A percentile compares a stretch with the other conserved stretches of the same genome.
Evolutionary conservation across 2,888 invertebrate species (phyloP).

Genomic region (Spodoptera littoralis): DNA sequence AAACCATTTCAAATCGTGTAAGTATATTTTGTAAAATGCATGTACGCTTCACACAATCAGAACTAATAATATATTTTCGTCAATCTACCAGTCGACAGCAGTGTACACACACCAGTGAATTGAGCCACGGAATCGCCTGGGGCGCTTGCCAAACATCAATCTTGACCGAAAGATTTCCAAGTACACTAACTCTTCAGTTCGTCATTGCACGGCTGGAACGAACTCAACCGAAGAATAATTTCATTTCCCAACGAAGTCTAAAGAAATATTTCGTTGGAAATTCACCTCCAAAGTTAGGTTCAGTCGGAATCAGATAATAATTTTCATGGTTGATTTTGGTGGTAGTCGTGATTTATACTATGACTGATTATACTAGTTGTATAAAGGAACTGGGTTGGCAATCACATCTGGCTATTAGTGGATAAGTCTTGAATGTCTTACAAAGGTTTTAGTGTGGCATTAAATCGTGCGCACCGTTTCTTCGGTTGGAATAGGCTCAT

Average conservation of each 20-base stretch:
- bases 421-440: slow-evolving; percentile 43
- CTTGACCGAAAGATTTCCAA: slow-evolving; percentile 65
- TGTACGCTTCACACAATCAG: neutral
- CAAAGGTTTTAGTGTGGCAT: slow-evolving; percentile 36
- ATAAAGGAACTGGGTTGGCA: slow-evolving; percentile 26
- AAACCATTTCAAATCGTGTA: neutral
- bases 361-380: too few species aligned
- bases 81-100: slow-evolving; percentile 12
- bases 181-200: slow-evolving; percentile 64
- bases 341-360: slow-evolving; percentile 28
- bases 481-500: slow-evolving; percentile 37
- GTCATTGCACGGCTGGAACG: slow-evolving; percentile 54
- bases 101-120: slow-evolving; percentile 48
- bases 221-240: slow-evolving; percentile 66
- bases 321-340: slow-evolving; percentile 42
- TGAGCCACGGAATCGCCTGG: slow-evolving; percentile 48
- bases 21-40: slow-evolving; percentile 1
- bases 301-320: slow-evolving; percentile 46
- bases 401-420: slow-evolving; percentile 46
- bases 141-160: slow-evolving; percentile 66
- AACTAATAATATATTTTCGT: neutral
- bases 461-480: slow-evolving; percentile 33
- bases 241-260: slow-evolving; percentile 63
- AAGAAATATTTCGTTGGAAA: slow-evolving; percentile 54
- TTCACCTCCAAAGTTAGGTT: slow-evolving; percentile 46